Base-by-base conservation (phyloP, 2,113 vertebrate genomes). In the Struthio camelus region DNA sequence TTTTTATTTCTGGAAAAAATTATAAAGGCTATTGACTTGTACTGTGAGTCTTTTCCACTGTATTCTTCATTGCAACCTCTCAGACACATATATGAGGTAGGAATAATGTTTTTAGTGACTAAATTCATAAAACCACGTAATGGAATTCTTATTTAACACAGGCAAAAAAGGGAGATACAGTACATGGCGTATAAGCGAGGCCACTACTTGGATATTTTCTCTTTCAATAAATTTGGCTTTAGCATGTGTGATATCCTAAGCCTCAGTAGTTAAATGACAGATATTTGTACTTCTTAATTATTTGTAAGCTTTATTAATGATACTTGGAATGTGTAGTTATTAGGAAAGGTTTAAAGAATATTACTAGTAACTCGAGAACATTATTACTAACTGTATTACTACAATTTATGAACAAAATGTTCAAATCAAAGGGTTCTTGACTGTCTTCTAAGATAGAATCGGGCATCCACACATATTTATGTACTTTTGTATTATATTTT, bases 71-170 rank as follows among this genome's bases (percentile, higher is more conserved):
- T 84, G 59, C 51, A 95, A 91, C 67, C 48, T 96, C 87, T 61
- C 81, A 94, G 87, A 96, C 91, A 91, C 77, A 6, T 62, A 69
- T 89, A 90, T 96, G 94, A 96, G 93, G 93, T 96, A 96, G 93
- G 50, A 94, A 82, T 65, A 94, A 82, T 34, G 76, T 77, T 94
- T 94, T 95, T 95, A 95, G 94, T 95, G 64, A 85, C 54, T 25
- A 76, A 91, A 91, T 85, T 85, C 81, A 78, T 93, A 85, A 87
- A 96, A 93, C 11, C 24, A 80, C 58, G 75, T 50, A 53, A 90
- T 87, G 59, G 15, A 85, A 87, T 73, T 93, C 53, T 89, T 76
- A 66, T 20, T 86, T 92, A 92, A 83, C 44, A 80, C 59, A 90
- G 76, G 82, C 62, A 96, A 95, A 93, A 87, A 58, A 11, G 61